Conservation (phyloP, 1,140 invertebrate species). For the Nebria ingens region DNA sequence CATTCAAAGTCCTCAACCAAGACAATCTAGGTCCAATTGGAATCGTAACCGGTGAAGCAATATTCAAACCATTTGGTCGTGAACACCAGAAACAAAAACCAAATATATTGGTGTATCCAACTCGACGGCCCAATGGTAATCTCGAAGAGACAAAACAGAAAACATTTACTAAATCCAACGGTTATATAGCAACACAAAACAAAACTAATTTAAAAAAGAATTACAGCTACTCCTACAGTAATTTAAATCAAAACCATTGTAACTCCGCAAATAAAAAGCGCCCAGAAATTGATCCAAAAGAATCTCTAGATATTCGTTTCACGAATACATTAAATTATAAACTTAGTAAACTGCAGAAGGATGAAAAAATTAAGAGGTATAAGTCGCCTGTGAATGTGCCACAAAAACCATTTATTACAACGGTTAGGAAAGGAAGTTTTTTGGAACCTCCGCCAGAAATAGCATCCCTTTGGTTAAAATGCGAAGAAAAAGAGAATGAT, state of each 20-base stretch:
- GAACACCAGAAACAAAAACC: conserved; percentile 32
- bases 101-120: conserved; percentile 40
- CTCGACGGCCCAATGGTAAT: conserved; percentile 29
- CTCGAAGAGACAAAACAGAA: conserved; percentile 29
- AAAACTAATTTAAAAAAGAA: conserved; percentile 25
- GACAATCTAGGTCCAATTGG: conserved; percentile 29
- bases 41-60: conserved; percentile 26
- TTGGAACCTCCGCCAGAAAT: conserved; percentile 64
- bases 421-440: conserved; percentile 65
- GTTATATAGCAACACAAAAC: conserved; percentile 22
- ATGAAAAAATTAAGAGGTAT: conserved; percentile 39
- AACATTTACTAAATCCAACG: conserved; percentile 28
- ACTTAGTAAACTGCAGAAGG: conserved; percentile 47
- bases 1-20: conserved; percentile 41
- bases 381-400: conserved; percentile 24
- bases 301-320: conserved; percentile 39
- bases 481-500: conserved; percentile 33
- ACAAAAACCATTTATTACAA: conserved; percentile 53
- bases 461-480: conserved; percentile 43
- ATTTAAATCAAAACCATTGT: conserved; percentile 26
- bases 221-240: conserved; percentile 36
- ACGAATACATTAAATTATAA: conserved; percentile 53
- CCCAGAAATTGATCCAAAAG: conserved; percentile 25
- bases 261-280: conserved; percentile 25
- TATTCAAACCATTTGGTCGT: conserved; percentile 30